Conservation (phyloP, 2,888 invertebrate genomes). For the Iselma pallidipennis region DNA sequence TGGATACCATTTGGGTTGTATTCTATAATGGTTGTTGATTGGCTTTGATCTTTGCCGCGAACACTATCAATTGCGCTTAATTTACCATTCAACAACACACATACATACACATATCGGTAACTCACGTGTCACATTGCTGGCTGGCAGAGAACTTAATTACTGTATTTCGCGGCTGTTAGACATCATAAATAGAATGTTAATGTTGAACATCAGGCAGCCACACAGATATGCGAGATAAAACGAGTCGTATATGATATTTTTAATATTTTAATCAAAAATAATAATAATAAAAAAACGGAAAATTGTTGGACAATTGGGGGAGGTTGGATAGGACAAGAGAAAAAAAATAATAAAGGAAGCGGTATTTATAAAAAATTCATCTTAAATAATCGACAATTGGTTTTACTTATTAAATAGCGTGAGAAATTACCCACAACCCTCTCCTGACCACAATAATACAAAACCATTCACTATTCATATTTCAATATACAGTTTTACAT, state of each 20-base stretch:
- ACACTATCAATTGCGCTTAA: conserved; percentile 48
- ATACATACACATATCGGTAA: conserved; percentile 27
- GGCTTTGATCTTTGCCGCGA: conserved; percentile 48
- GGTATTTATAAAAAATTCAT: neutral
- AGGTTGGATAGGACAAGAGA: too few relatives aligned
- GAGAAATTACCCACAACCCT: conserved; percentile 1
- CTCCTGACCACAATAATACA: neutral
- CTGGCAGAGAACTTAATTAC: conserved; percentile 41
- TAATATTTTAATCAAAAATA: too few relatives aligned
- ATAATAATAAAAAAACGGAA: neutral
- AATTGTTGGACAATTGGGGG: neutral
- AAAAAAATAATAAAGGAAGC: neutral
- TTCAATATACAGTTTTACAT: neutral
- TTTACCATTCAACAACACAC: conserved; percentile 46
- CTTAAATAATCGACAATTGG: neutral
- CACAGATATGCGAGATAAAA: too few relatives aligned
- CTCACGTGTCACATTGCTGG: conserved; percentile 26
- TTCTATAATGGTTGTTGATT: conserved; percentile 49
- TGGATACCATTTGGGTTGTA: conserved; percentile 18
- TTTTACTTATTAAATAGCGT: neutral
- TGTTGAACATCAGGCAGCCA: too few relatives aligned
- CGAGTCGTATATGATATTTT: too few relatives aligned
- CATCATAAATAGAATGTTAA: neutral
- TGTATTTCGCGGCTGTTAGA: neutral
- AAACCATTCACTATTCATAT: too few relatives aligned